Evolutionary conservation across 1,140 invertebrate genomes (phyloP), one percentile per base, ranked within the genome.

Genomic region (Formica selysi): DNA sequence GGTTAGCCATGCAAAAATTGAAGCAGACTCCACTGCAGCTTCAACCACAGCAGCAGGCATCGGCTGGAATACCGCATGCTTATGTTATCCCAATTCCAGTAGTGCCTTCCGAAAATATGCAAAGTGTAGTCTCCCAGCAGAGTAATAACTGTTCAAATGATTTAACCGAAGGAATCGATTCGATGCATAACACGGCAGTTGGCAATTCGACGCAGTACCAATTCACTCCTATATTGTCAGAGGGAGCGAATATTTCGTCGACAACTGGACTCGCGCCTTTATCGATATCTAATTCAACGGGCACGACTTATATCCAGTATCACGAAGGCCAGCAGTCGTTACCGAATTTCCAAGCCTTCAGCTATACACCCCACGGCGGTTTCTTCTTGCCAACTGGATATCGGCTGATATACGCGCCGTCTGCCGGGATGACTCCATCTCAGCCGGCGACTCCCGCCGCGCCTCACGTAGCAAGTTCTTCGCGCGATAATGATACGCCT

Each of bases 1-100:
- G 94, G 57, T 78, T 95, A 81, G 95, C 95, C n/a, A 95, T 94
- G 79, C 94, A 95, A 71, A 95, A 95, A 74, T 79, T 95, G 67
- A 94, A 94, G 54, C 94, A 95, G 79, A 90, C 93, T 16, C 93
- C 93, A 29, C 84, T 92, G 65, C 91, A 93, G 70, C 71, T 84
- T 62, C 89, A 88, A 89, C 89, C 88, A 44, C 89, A 90, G 36
- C 92, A 93, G 76, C 92, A 93, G 76, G 86, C 90, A 70, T 70
- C 91, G 54, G 79, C 92, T 84, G 91, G 92, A 76, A 93, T 95
- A 85, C 87, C 94, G 29, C 94, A 94, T 78, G 93, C 95, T 87
- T 95, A 95, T 76, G 94, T 95, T 79, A 95, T 95, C 87, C 95
- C 94, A 86, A 94, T 95, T 90, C 92, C 94, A 89, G 90, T 95